Evolutionary conservation across 2,113 vertebrate species (phyloP), one percentile per base, ranked within the genome.

Genomic region (Rhinichthys klamathensis): DNA sequence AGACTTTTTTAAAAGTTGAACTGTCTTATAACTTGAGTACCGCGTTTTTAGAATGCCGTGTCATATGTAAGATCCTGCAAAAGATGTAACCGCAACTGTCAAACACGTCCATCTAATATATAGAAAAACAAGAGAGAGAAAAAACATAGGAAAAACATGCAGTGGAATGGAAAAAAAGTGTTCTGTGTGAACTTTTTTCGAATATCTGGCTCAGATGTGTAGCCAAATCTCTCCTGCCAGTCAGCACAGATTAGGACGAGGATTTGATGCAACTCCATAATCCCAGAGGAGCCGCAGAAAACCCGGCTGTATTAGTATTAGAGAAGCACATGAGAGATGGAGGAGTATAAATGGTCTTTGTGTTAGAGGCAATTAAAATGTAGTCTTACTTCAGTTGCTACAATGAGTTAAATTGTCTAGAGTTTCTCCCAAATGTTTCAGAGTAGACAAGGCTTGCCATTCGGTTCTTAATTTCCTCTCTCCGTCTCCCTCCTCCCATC

Each of bases 201-300:
- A 4, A 23, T 60, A 60, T 80, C 27, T 79, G 6, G 11, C 13
- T 35, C 13, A 23, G 67, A 38, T 38, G 32, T 38, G 15, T 46
- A 54, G 13, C 30, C 73, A 82, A 35, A 63, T 51, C 61, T 77
- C 82, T 21, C 2, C 79, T 84, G 76, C 32, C 18, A 46, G 51
- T 54, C 67, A 8, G 54, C 3, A 13, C 16, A 86, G 90, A 91
- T 92, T 89, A 92, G 78, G 10, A 92, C 70, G 27, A 32, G 78
- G 88, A 89, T 91, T 89, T 86, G 80, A 89, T 89, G 88, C 85
- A 67, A 41, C 65, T 86, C 87, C 76, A 90, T 93, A 91, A 92
- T 93, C 91, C 88, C 89, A 10, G 44, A 89, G 83, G 54, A 49
- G 77, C 85, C 49, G n/a, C 60, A 75, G 27, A 70, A 69, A 80